phyloP scores from a whole-genome alignment of 2,888 invertebrate species.

The Neelides folsomi region DNA sequence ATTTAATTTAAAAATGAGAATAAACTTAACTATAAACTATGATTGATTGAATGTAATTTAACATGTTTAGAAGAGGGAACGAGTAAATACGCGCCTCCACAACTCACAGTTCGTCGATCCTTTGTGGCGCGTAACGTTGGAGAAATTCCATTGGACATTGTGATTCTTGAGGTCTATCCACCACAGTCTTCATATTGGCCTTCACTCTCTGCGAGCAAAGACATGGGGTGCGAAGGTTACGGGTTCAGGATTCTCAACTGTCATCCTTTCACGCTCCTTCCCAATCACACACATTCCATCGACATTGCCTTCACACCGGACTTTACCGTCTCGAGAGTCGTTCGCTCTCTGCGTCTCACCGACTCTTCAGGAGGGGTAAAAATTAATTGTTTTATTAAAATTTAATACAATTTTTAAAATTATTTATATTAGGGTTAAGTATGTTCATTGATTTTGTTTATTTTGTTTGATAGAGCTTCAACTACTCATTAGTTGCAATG shows the following conservation, averaged over 20 bases:
- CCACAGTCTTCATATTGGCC: slow-evolving; percentile 24
- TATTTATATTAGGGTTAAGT: not conserved
- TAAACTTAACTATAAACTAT: too few relatives aligned
- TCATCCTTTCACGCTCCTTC: slow-evolving; percentile 52
- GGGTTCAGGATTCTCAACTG: slow-evolving; percentile 68
- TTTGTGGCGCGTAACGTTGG: slow-evolving; percentile 85
- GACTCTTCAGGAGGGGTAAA: slow-evolving; percentile 31
- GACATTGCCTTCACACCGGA: slow-evolving; percentile 81
- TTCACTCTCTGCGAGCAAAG: slow-evolving; percentile 9
- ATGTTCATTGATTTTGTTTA: not conserved
- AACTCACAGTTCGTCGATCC: slow-evolving; percentile 60
- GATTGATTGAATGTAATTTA: slow-evolving; percentile 4
- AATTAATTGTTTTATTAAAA: not conserved
- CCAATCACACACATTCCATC: slow-evolving; percentile 60
- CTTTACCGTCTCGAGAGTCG: slow-evolving; percentile 63
- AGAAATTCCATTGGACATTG: slow-evolving; percentile 63
- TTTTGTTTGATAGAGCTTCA: slow-evolving; percentile 37
- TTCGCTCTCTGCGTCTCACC: slow-evolving; percentile 45
- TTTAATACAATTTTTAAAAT: not conserved
- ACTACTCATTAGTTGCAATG: slow-evolving; percentile 57
- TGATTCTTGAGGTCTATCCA: slow-evolving; percentile 25
- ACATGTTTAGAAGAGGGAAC: slow-evolving; percentile 37
- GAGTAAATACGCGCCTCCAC: slow-evolving; percentile 42
- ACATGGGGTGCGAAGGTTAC: slow-evolving; percentile 54
- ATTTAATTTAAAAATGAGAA: too few relatives aligned